These are phyloP conservation scores for Dendronephthya gigantea DNA, from an alignment of 64 coral and sea anemone genomes.

Conservation along the genomic window DNA sequence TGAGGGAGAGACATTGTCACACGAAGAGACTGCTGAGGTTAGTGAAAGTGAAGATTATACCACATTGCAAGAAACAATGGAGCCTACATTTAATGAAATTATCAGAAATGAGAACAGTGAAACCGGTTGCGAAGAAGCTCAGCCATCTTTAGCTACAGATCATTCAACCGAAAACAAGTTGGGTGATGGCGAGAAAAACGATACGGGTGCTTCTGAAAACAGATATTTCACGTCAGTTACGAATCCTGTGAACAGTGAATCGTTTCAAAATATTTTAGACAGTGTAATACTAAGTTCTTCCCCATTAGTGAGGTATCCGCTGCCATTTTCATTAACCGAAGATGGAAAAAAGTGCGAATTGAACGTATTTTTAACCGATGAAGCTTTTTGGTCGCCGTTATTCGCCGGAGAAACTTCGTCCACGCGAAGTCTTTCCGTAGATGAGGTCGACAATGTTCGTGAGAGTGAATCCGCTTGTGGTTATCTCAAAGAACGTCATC, in stretches of 20 bases:
- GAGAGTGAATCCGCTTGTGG: conserved; percentile 37
- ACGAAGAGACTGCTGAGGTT: not conserved
- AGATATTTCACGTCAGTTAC: not conserved
- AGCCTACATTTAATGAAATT: too few relatives aligned
- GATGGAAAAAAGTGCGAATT: conserved; percentile 54
- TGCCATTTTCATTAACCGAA: conserved; percentile 60
- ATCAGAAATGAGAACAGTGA: too few relatives aligned
- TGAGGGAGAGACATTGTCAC: not conserved
- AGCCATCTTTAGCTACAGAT: too few relatives aligned
- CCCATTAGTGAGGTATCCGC: conserved; percentile 58
- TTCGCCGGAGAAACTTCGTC: not conserved
- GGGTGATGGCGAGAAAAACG: too few relatives aligned
- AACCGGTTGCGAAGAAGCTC: not conserved
- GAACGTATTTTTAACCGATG: conserved; percentile 46
- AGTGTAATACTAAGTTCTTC: conserved; percentile 57
- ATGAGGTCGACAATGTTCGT: conserved; percentile 37
- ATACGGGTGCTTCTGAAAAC: too few relatives aligned
- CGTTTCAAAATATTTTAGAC: conserved; percentile 37
- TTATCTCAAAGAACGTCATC: conserved; percentile 42
- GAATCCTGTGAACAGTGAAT: not conserved
- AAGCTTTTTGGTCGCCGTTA: conserved; percentile 69
- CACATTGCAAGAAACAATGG: not conserved
- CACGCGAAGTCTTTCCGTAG: conserved; percentile 37
- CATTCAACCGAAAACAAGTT: too few relatives aligned
- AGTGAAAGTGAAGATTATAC: not conserved